Evolutionary conservation across 2,888 invertebrate species (phyloP), one percentile per base, ranked within the genome.

Genomic region (Megaustenia siamemsis): DNA sequence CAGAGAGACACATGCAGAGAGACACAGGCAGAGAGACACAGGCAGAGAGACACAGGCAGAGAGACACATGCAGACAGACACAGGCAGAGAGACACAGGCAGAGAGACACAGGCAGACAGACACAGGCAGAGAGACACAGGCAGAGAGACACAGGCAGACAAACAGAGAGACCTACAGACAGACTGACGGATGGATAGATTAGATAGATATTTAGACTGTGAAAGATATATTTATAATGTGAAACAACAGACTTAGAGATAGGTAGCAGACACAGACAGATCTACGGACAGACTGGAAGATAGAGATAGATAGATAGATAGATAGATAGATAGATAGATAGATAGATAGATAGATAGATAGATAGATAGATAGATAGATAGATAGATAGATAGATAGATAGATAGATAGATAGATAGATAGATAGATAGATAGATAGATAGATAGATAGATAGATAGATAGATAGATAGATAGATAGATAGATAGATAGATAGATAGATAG

Each of bases 1-100:
- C 40, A 75, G n/a, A 75, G 43, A 75, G n/a, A 75, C 43, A 75
- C 75, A 43, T 40, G 40, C 53, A 76, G n/a, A 49, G 18, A 76
- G n/a, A 12, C 32, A 49, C 1, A 49, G 24, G 3, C 49, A 49
- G 53, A n/a, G 53, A 75, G 3, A 75, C 24, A 24, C n/a, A 75
- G 3, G 43, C 12, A 75, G 75, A 24, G 40, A 45, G 4, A 45
- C 4, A 43, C 4, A 45, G 43, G 21, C 28, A 75, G 12, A 40
- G n/a, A 75, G 38, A 24, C 1, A 71, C 6, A 71, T 24, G n/a
- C 24, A 71, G 18, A 71, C 24, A 71, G 12, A 15, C 1, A 38
- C 40, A 38, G 35, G 28, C 18, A 15, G 12, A 71, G 24, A 71
- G 24, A 71, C 40, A 71, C 24, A 71, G 28, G 28, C 63, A 63